Conservation (phyloP, 2,888 invertebrate genomes). For the Enchytraeus crypticus region DNA sequence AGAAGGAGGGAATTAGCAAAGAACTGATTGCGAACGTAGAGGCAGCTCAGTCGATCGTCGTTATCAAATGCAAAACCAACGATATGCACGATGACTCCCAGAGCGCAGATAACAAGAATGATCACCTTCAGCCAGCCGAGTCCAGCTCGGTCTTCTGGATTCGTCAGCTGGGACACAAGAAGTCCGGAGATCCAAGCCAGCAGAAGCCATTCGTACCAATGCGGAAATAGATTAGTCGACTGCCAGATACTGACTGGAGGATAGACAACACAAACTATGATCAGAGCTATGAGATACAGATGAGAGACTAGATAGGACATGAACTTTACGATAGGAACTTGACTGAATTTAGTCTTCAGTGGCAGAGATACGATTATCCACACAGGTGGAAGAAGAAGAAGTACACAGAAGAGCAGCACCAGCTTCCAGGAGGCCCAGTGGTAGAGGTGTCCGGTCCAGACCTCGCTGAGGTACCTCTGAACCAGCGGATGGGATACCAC, state of each 20-base stretch:
- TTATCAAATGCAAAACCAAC: constrained; percentile 54
- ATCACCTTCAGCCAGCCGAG: constrained; percentile 70
- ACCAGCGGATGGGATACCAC: constrained; percentile 85
- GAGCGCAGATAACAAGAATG: constrained; percentile 65
- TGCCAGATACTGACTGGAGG: constrained; percentile 47
- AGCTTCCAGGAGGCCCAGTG: constrained; percentile 92
- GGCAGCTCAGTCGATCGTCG: constrained; percentile 57
- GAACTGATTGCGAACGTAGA: constrained; percentile 92
- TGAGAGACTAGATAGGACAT: constrained; percentile 98
- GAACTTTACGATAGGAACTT: constrained; percentile 98
- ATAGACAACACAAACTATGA: constrained; percentile 63
- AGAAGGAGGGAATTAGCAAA: constrained; percentile 88
- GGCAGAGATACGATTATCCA: constrained; percentile 94
- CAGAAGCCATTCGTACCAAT: constrained; percentile 92
- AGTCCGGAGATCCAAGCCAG: constrained; percentile 89
- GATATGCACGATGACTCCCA: constrained; percentile 60
- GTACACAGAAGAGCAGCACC: constrained; percentile 67
- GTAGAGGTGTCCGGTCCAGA: constrained; percentile 86
- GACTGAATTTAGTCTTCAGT: constrained; percentile 86
- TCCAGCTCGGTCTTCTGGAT: constrained; percentile 93
- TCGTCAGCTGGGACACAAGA: constrained; percentile 88
- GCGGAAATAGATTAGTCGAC: constrained; percentile 61
- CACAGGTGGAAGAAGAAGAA: constrained; percentile 85
- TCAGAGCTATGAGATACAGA: constrained; percentile 87
- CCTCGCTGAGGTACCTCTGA: constrained; percentile 83